Conservation (phyloP, 2,888 invertebrate species). For the Hyposoter didymator region DNA sequence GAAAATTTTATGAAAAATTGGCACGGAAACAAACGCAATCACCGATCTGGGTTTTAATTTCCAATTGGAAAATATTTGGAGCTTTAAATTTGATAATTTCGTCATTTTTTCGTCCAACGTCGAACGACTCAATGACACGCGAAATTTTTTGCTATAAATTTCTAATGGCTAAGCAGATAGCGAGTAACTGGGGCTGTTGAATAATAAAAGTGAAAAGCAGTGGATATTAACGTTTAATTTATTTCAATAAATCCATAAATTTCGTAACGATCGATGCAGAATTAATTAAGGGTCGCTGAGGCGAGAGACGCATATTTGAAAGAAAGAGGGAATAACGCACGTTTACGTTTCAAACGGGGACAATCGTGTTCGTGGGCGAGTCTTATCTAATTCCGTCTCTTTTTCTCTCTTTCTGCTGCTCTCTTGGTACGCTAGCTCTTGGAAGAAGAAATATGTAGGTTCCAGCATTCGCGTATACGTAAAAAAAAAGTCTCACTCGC, state of each 20-base stretch:
- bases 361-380: constrained; percentile 60
- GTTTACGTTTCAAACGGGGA: constrained; percentile 55
- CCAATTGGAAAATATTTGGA: no score
- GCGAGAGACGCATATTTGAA: constrained; percentile 28
- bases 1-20: no score
- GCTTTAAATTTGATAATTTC: not conserved
- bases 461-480: constrained; percentile 30
- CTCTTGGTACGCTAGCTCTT: not conserved
- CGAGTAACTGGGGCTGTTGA: not conserved
- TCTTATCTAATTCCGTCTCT: constrained; percentile 59
- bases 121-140: no score
- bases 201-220: constrained; percentile 3
- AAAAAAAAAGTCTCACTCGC: not conserved
- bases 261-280: constrained; percentile 63
- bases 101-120: not conserved
- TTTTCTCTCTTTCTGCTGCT: constrained; percentile 11
- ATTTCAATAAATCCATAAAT: constrained; percentile 50
- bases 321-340: constrained; percentile 39
- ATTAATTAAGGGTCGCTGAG: constrained; percentile 54
- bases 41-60: no score
- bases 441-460: constrained; percentile 59
- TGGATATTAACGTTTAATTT: constrained; percentile 17
- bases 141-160: not conserved
- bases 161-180: not conserved
- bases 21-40: no score